Conservation (phyloP, 2,888 invertebrate species). For the Caenorhabditis sp. region DNA sequence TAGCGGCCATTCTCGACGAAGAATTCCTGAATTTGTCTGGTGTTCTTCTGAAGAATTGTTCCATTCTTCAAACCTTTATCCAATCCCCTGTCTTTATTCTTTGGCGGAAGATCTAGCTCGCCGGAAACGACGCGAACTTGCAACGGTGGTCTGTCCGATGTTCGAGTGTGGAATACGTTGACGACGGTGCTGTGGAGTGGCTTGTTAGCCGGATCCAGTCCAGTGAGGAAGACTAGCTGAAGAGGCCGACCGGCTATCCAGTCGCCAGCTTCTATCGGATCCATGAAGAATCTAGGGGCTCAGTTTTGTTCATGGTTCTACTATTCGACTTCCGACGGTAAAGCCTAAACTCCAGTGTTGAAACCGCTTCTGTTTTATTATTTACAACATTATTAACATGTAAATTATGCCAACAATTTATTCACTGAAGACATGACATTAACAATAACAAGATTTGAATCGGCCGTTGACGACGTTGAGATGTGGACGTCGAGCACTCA, state of each 20-base stretch:
- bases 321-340: too few species aligned
- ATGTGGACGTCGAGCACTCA: slow-evolving; percentile 46
- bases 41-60: background rate
- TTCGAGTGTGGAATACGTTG: slow-evolving; percentile 54
- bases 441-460: slow-evolving; percentile 64
- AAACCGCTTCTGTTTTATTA: slow-evolving; percentile 45
- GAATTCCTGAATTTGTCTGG: slow-evolving; percentile 87
- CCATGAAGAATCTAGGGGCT: slow-evolving; percentile 68
- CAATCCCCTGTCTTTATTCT: slow-evolving; percentile 37
- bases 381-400: slow-evolving; percentile 34
- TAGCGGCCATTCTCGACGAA: slow-evolving; percentile 88
- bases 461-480: background rate
- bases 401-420: slow-evolving; percentile 67
- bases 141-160: slow-evolving; percentile 69
- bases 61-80: slow-evolving; percentile 42
- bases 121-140: slow-evolving; percentile 70
- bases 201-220: slow-evolving; percentile 84
- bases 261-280: slow-evolving; percentile 80
- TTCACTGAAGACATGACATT: slow-evolving; percentile 65
- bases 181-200: slow-evolving; percentile 58
- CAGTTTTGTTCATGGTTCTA: background rate
- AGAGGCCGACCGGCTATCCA: slow-evolving; percentile 75
- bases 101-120: slow-evolving; percentile 70
- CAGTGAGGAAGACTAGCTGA: slow-evolving; percentile 90
- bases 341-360: slow-evolving; percentile 31